Evolutionary conservation across 2,888 invertebrate species (phyloP).

Genomic region (Aelia acuminata): DNA sequence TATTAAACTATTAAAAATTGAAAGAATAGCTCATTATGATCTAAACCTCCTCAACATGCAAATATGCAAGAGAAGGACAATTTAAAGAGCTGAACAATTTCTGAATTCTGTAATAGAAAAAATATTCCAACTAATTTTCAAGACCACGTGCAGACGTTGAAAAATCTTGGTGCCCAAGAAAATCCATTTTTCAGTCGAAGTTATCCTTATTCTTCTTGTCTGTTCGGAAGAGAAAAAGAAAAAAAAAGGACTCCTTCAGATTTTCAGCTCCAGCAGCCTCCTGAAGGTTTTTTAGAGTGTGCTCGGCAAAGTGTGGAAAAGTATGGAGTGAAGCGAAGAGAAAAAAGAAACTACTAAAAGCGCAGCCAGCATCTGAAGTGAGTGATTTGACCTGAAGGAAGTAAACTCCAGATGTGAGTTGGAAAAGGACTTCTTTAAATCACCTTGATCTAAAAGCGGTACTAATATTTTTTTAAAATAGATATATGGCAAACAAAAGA

Average conservation of each 20-base stretch:
- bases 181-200: not conserved
- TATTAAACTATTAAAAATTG: no score
- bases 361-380: not conserved
- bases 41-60: no score
- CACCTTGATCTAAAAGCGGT: not conserved
- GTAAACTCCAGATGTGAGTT: not conserved
- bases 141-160: not conserved
- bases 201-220: not conserved
- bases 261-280: slow-evolving; percentile 4
- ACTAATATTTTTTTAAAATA: not conserved
- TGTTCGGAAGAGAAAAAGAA: not conserved
- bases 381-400: slow-evolving; percentile 7
- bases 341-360: slow-evolving; percentile 31
- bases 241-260: not conserved
- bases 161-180: not conserved
- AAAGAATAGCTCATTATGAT: no score
- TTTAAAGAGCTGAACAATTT: no score
- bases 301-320: not conserved
- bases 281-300: slow-evolving; percentile 35
- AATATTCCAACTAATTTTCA: not conserved
- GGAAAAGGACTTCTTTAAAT: not conserved
- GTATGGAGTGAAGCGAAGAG: not conserved
- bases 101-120: not conserved
- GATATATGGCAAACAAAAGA: no score
- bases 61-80: no score